phyloP scores from a whole-genome alignment of 2,113 vertebrate genomes.

The Corythaixoides concolor region DNA sequence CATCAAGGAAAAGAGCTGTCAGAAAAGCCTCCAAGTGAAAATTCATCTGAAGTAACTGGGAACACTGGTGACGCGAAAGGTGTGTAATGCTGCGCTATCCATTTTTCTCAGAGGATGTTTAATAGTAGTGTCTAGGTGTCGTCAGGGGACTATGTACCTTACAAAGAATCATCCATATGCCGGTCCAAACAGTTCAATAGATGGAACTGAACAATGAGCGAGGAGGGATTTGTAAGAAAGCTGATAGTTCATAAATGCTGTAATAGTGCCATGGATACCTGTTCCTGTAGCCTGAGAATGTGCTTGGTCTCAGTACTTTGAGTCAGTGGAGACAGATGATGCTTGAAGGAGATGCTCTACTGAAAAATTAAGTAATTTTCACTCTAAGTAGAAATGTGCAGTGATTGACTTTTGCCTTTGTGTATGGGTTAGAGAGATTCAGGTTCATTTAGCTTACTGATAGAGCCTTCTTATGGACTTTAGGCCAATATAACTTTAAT shows the following conservation, averaged over 20 bases:
- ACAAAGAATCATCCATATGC: not conserved
- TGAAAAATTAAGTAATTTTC: not conserved
- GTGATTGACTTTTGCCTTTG: not conserved
- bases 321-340: not conserved
- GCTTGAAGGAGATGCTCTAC: not conserved
- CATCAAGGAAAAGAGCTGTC: conserved; percentile 56
- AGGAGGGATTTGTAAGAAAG: not conserved
- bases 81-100: not conserved
- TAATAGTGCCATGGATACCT: not conserved
- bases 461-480: not conserved
- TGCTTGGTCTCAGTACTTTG: not conserved
- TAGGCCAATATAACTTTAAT: not conserved
- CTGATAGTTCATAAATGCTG: not conserved
- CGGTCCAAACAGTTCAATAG: not conserved
- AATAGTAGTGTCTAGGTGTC: not conserved
- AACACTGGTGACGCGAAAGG: conserved; percentile 54
- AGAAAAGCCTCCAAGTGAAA: conserved; percentile 25
- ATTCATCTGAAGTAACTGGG: not conserved
- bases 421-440: not conserved
- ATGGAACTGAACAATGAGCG: accelerated
- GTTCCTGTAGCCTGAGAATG: not conserved
- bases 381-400: not conserved
- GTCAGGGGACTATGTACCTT: not conserved
- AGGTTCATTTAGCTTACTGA: not conserved
- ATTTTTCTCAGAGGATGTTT: not conserved